Evolutionary conservation across 1,140 invertebrate genomes (phyloP), one percentile per base, ranked within the genome.

Genomic region (Babylonia areolata): DNA sequence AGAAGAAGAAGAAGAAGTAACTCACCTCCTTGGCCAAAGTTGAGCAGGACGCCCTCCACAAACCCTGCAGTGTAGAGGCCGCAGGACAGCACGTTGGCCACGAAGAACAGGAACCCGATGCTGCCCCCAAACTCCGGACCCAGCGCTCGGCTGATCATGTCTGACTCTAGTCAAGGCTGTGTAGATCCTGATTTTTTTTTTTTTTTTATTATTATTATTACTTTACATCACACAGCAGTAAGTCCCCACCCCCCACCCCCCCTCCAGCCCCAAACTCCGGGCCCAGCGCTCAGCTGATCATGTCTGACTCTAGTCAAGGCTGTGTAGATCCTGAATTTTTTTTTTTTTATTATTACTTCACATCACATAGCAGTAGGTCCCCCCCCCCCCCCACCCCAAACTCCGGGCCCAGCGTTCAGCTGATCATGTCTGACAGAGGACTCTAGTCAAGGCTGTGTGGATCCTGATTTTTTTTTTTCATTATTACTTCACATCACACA

Each of bases 41-140:
- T 99, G 93, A 98, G 97, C 31, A 99, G 96, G 37, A 99, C 95
- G 28, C 98, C 98, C 95, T 99, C 99, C n/a, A 98, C 97, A 94
- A 98, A 99, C 12, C 98, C 98, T 35, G 97, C 96, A 79, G 99
- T 97, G 92, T 98, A 99, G n/a, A 99, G 96, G 6, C 97, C 98
- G 95, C 97, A 98, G 46, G 97, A 98, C 3, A 99, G 97, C 6
- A 99, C 96, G 94, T 99, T 99, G 0, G 98, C 98, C 91, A 99
- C 96, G 94, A 99, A 99, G 95, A 99, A 99, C 46, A 99, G 94
- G 0, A 98, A 98, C 5, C 98, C 98, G 90, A 99, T 99, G 1
- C 98, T 98, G 40, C 99, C 95, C 11, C 98, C 98, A 95, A 99
- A 99, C 95, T 99, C 98, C 15, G 98, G 97, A 39, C 98, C 99